Base-by-base conservation (phyloP, 1,140 invertebrate species). In the Globodera ellingtonae region DNA sequence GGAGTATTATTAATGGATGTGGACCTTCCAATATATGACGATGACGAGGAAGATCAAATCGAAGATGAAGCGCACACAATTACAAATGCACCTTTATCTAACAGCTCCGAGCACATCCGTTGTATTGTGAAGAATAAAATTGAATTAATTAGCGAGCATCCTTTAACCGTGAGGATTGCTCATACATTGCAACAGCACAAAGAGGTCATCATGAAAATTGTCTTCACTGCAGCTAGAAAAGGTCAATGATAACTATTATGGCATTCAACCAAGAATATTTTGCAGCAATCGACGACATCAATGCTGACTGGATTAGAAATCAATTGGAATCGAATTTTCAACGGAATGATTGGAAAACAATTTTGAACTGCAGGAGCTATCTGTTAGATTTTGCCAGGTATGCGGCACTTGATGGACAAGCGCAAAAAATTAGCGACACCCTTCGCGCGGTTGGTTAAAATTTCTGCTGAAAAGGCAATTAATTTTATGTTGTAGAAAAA, bases 11-110 rank as follows among this genome's bases (percentile, higher is more conserved):
- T 35, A 62, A 56, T 75, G 48, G 69, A 72, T 79, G 47, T 52
- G 4, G 46, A 15, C 13, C n/a, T 67, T 9, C 78, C 62, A 72
- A 15, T 24, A 74, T 18, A 79, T 80, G 59, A 47, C 15, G 56
- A 62, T 62, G 56, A 62, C 13, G 56, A 62, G 18, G 44, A 81
- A 7, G 81, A 83, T n/a, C 81, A 78, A 18, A 73, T 79, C 18
- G 73, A 80, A 83, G 84, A 79, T 50, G n/a, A 56, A 76, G 10
- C 47, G 79, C 50, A n/a, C 18, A 62, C 56, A 62, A 62, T 15
- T 10, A 18, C 56, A 62, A 18, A 62, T 62, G 18, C 18, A 18
- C 56, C 6, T 62, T 62, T 13, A 15, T 18, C 56, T 13, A 62
- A 15, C 6, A 15, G 56, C 6, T 18, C 18, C 56, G 56, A 62